Conservation (phyloP, 37 sponge, comb jelly and placozoan species). For the Halichondria panicea region DNA sequence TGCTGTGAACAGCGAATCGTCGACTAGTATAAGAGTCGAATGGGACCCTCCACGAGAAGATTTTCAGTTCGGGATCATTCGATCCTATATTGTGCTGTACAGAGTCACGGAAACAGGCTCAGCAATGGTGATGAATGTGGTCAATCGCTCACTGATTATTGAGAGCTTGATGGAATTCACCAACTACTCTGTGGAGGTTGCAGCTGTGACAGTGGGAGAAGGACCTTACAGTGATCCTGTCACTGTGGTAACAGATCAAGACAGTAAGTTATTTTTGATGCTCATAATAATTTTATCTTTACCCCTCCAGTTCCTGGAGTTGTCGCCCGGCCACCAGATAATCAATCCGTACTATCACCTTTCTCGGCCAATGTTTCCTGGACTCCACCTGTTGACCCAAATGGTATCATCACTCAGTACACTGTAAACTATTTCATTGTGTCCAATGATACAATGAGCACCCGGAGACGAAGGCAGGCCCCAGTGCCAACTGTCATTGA, state of each 20-base stretch:
- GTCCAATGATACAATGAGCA: background rate
- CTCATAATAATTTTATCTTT: background rate
- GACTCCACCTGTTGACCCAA: conserved; percentile 13
- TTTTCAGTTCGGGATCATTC: conserved; percentile 2
- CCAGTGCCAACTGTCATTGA: background rate
- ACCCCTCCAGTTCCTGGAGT: conserved; percentile 5
- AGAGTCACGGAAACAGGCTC: background rate
- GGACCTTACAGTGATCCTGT: conserved; percentile 25
- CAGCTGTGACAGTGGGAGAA: conserved; percentile 19
- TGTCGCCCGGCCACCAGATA: conserved; percentile 10
- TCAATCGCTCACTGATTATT: background rate
- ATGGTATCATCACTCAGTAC: conserved; percentile 24
- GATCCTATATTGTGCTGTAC: background rate
- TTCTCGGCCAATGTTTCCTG: conserved; percentile 16
- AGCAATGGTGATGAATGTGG: background rate
- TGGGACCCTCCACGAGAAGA: background rate
- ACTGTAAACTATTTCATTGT: conserved; percentile 16
- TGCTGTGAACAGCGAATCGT: background rate
- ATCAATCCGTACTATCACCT: background rate
- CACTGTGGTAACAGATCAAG: conserved; percentile 6
- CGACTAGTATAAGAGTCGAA: conserved; percentile 12
- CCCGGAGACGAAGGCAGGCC: conserved; percentile 19
- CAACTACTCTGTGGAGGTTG: conserved; percentile 2
- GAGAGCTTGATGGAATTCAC: background rate
- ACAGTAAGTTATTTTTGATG: background rate